Percentiles rank a stretch among this genome's conserved stretches.
Conservation (phyloP, 2,797 vertebrate genomes). For the Microctenopoma steveboyesi region DNA sequence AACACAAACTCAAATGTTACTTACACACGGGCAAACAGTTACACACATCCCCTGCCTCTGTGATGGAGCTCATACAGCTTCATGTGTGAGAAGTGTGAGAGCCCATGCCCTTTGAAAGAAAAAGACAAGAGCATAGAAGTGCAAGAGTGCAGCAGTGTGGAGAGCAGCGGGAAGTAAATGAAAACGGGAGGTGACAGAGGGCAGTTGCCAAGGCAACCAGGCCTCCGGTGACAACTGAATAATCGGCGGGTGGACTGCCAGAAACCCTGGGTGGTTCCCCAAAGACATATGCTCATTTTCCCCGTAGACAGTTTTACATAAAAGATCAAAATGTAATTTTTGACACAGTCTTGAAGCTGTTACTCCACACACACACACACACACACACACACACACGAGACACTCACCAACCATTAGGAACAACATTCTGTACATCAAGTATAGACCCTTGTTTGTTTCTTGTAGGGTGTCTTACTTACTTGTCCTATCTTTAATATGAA, state of each 20-base stretch:
- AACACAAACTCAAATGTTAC: constrained; percentile 46
- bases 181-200: constrained; percentile 67
- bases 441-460: no score
- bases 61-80: background rate
- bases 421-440: no score
- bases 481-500: no score
- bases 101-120: constrained; percentile 58
- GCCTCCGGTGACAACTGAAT: constrained; percentile 69
- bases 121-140: constrained; percentile 35
- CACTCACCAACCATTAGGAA: no score
- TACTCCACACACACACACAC: background rate
- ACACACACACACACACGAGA: no score
- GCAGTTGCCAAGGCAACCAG: constrained; percentile 75
- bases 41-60: constrained; percentile 4
- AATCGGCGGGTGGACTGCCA: constrained; percentile 71
- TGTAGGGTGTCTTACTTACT: no score
- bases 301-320: constrained; percentile 46
- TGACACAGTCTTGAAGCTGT: constrained; percentile 9
- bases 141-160: constrained; percentile 42
- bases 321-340: constrained; percentile 42
- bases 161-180: constrained; percentile 58
- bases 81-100: constrained; percentile 29
- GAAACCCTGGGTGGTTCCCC: constrained; percentile 63
- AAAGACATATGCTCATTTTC: constrained; percentile 49
- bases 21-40: background rate